Percentiles rank a stretch among this genome's conserved stretches.
These are phyloP conservation scores for Drosophila nr. perissopoda DNA, from an alignment of 2,888 invertebrate genomes.

Conservation along the genomic window DNA sequence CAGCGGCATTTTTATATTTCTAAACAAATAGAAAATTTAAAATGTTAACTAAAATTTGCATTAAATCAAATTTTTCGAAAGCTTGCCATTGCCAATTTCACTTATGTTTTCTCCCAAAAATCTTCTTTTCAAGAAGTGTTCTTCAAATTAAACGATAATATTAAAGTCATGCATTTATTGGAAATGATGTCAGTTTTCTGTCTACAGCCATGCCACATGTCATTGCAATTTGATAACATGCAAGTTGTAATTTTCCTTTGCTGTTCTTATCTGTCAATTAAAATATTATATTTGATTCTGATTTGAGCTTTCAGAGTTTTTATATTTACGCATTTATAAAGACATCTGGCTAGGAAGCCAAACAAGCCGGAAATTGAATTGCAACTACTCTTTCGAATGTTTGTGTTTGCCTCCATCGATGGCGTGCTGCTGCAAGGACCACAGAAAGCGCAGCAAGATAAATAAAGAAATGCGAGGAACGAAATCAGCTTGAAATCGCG, in stretches of 20 bases:
- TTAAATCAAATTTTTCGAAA: too few species aligned
- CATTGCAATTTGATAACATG: neutral
- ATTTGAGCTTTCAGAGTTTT: neutral
- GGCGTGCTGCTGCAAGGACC: slow-evolving; percentile 18
- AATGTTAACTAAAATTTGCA: too few species aligned
- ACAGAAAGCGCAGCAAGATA: slow-evolving; percentile 21
- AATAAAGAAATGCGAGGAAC: slow-evolving; percentile 34
- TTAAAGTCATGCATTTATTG: neutral
- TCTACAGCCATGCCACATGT: neutral
- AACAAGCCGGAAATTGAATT: slow-evolving; percentile 73
- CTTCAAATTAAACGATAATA: neutral
- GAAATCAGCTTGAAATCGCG: slow-evolving; percentile 73
- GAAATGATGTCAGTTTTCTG: neutral
- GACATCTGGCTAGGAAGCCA: slow-evolving; percentile 26
- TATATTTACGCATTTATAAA: slow-evolving; percentile 22
- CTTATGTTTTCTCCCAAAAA: too few species aligned
- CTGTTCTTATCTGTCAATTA: neutral
- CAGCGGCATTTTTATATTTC: too few species aligned
- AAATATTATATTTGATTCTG: neutral
- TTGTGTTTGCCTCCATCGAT: slow-evolving; percentile 3
- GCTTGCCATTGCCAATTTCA: too few species aligned
- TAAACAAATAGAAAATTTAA: too few species aligned
- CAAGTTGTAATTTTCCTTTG: neutral
- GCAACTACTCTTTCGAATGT: slow-evolving; percentile 25
- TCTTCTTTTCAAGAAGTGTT: too few species aligned